Conservation (phyloP, 2,888 invertebrate genomes). For the Aspidapion aeneum region DNA sequence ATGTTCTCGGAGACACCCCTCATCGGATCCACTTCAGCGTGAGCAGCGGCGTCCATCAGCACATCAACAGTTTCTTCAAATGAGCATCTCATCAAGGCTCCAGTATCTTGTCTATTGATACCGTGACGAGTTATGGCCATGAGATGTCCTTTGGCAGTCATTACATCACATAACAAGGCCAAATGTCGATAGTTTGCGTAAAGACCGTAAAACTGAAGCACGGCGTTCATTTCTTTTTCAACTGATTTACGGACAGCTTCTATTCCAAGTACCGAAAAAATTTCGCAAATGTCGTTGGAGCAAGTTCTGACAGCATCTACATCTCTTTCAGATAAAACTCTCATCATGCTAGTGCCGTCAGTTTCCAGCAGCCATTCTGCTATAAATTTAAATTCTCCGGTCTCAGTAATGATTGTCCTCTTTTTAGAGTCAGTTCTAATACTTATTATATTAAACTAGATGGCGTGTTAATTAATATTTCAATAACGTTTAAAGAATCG, state of each 20-base stretch:
- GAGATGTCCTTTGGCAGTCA: slow-evolving; percentile 99
- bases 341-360: slow-evolving; percentile 97
- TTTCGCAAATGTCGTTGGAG: slow-evolving; percentile 99
- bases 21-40: slow-evolving; percentile 74
- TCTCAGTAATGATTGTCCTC: slow-evolving; percentile 91
- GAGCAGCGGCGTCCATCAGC: slow-evolving; percentile 93
- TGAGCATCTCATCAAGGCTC: slow-evolving; percentile 97
- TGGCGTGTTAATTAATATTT: no score
- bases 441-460: no score
- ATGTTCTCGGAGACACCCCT: slow-evolving; percentile 93
- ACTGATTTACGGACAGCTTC: slow-evolving; percentile 98
- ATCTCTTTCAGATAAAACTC: slow-evolving; percentile 86
- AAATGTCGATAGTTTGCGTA: slow-evolving; percentile 99
- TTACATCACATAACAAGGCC: slow-evolving; percentile 97
- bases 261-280: slow-evolving; percentile 92
- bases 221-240: slow-evolving; percentile 99
- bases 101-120: slow-evolving; percentile 90
- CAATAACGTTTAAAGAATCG: no score
- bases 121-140: slow-evolving; percentile 99
- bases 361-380: slow-evolving; percentile 99
- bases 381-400: slow-evolving; percentile 96
- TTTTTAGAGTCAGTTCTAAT: slow-evolving; percentile 68
- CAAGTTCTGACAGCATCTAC: slow-evolving; percentile 96
- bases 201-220: slow-evolving; percentile 96
- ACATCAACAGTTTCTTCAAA: slow-evolving; percentile 99